Base-by-base conservation (phyloP, 2,888 invertebrate species). In the Labia minor region DNA sequence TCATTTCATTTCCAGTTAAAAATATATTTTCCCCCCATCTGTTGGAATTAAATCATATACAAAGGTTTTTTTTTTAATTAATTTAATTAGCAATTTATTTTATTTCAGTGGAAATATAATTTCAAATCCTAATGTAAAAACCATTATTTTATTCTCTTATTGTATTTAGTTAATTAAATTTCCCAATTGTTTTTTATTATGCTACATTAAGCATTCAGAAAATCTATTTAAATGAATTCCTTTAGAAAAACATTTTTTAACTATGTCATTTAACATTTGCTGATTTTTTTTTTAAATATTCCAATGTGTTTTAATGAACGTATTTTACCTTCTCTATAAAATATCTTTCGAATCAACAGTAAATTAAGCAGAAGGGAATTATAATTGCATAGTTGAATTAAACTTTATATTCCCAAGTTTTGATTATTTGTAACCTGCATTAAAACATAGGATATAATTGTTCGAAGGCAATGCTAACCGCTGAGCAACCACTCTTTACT, bases 361-460 rank as follows among this genome's bases (percentile, higher is more conserved):
- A 49, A 49, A 49, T 49, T 49, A 49, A 49, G 49, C 49, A 49
- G 49, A 49, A 49, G 2, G 49, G 49, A 49, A 49, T 49, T 49
- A 49, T 49, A 49, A 49, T 49, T 49, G 49, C 49, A 49, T 49
- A 49, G 49, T 49, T 49, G 49, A 49, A 49, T 49, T 49, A 4
- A 49, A 49, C 49, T 49, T 49, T 49, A 49, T 49, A 49, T n/a
- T 16, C 14, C n/a, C 49, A 49, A 49, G 49, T 49, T 49, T 49
- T 49, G 49, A 49, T 49, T 49, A 49, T 49, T 49, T 49, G 49
- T 49, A 49, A 49, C 8, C 49, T 49, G 49, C 49, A 49, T 49
- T 49, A 49, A 49, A 49, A 49, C 49, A 49, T 49, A 49, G 49
- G 49, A 49, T 49, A 49, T 49, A 49, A 49, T 49, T 49, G 49